phyloP scores from a whole-genome alignment of 2,113 vertebrate species.

The Stercorarius parasiticus region DNA sequence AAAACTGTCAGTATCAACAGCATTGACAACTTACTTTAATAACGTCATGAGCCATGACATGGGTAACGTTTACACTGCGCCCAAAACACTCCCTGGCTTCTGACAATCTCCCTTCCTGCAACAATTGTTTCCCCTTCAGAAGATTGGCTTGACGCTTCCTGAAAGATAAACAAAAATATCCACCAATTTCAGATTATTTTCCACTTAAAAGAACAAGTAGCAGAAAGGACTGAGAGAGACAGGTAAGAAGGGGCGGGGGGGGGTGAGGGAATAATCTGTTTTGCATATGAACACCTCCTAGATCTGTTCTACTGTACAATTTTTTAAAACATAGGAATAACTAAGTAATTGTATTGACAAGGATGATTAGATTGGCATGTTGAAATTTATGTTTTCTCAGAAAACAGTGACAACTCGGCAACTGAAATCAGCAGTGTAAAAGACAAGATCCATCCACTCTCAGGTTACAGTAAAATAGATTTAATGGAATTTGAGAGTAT shows the following conservation, averaged over 20 bases:
- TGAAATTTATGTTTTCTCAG: not conserved
- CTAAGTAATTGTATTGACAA: not conserved
- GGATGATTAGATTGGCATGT: not conserved
- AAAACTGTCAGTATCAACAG: not conserved
- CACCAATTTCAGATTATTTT: not conserved
- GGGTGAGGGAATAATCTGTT: not conserved
- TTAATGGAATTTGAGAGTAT: not conserved
- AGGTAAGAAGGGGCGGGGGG: accelerated
- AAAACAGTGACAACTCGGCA: not conserved
- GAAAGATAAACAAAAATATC: constrained; percentile 9
- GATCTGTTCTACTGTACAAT: not conserved
- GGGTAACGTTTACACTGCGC: constrained; percentile 88
- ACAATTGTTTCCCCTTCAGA: constrained; percentile 87
- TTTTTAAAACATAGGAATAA: not conserved
- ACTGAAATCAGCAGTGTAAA: not conserved
- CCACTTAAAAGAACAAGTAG: not conserved
- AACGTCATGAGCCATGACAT: constrained; percentile 89
- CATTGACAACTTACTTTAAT: constrained; percentile 82
- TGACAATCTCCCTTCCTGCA: constrained; percentile 88
- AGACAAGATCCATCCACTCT: not conserved
- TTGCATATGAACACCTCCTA: not conserved
- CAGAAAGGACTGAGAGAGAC: not conserved
- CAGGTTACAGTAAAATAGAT: not conserved
- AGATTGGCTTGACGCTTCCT: constrained; percentile 89
- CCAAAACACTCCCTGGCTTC: constrained; percentile 93